Percentiles rank a stretch among this genome's conserved stretches.
These are phyloP conservation scores for Pygocentrus nattereri DNA, from an alignment of 2,797 vertebrate genomes.

Conservation along the genomic window DNA sequence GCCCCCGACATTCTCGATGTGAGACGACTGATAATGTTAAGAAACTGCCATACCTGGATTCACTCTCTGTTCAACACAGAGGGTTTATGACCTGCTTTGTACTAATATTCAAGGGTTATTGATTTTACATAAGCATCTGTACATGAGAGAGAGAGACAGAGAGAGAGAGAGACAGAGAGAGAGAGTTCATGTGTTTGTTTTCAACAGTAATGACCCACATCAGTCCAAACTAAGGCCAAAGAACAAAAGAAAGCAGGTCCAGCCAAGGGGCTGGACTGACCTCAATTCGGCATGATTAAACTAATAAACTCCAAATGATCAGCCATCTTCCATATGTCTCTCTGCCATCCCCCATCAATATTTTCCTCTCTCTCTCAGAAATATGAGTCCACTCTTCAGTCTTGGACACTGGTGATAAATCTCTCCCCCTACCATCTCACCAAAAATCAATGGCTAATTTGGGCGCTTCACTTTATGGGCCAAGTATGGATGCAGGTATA, in stretches of 20 bases:
- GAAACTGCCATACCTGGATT: not conserved
- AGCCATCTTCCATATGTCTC: slow-evolving; percentile 53
- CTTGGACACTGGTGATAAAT: slow-evolving; percentile 68
- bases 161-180: slow-evolving; percentile 8
- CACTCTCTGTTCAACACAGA: not conserved
- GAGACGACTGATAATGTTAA: not conserved
- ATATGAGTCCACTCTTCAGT: slow-evolving; percentile 60
- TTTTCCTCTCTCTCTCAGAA: slow-evolving; percentile 62
- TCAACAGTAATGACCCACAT: slow-evolving; percentile 51
- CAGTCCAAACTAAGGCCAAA: slow-evolving; percentile 46
- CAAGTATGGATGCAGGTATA: slow-evolving; percentile 34
- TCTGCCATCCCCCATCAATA: slow-evolving; percentile 46
- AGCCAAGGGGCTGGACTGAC: slow-evolving; percentile 6
- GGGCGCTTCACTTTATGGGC: slow-evolving; percentile 57
- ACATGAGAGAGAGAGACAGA: not conserved
- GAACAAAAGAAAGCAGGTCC: slow-evolving; percentile 46
- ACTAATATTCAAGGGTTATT: not conserved
- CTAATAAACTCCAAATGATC: slow-evolving; percentile 64
- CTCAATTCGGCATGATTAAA: slow-evolving; percentile 65
- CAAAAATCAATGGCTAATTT: slow-evolving; percentile 78
- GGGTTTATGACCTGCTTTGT: not conserved
- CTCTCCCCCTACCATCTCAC: slow-evolving; percentile 61
- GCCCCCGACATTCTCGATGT: too few species aligned
- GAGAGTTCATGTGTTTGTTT: slow-evolving; percentile 33
- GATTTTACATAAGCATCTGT: not conserved